Percentiles rank a stretch among this genome's conserved stretches.
These are phyloP conservation scores for Anser cygnoides DNA, from an alignment of 2,113 vertebrate species.

Conservation along the genomic window DNA sequence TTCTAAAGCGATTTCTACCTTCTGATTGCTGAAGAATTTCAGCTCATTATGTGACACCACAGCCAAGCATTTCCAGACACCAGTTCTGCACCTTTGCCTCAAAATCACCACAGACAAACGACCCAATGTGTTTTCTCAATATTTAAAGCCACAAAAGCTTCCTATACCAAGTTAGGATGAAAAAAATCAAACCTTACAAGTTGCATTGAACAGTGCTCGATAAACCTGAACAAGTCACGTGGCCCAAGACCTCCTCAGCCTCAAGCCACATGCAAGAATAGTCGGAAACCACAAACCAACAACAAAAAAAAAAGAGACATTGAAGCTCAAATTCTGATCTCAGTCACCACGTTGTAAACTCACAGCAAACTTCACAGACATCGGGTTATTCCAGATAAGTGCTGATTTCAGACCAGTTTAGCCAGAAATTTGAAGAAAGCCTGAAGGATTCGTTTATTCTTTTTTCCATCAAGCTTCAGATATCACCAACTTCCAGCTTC, in stretches of 20 bases:
- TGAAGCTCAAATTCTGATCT: background rate
- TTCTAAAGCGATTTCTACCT: fast-evolving
- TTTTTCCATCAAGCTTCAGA: fast-evolving
- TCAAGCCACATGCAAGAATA: background rate
- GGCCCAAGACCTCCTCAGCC: background rate
- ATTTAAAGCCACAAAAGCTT: background rate
- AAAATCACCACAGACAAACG: background rate
- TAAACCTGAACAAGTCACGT: background rate
- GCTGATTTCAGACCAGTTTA: background rate
- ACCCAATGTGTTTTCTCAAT: background rate
- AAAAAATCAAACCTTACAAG: background rate
- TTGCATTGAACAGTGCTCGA: background rate
- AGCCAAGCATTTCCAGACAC: background rate
- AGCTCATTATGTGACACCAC: background rate
- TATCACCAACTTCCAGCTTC: background rate
- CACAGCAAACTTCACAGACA: too few relatives aligned
- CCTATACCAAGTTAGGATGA: background rate
- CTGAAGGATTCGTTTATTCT: fast-evolving
- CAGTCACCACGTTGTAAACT: fast-evolving
- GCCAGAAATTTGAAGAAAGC: background rate
- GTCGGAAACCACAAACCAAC: conserved; percentile 8
- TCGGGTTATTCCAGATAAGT: fast-evolving
- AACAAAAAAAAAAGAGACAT: background rate
- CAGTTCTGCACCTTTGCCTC: background rate
- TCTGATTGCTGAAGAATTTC: background rate